These are phyloP conservation scores for Hydropsyche tenuis DNA, from an alignment of 1,140 invertebrate genomes.

Conservation along the genomic window DNA sequence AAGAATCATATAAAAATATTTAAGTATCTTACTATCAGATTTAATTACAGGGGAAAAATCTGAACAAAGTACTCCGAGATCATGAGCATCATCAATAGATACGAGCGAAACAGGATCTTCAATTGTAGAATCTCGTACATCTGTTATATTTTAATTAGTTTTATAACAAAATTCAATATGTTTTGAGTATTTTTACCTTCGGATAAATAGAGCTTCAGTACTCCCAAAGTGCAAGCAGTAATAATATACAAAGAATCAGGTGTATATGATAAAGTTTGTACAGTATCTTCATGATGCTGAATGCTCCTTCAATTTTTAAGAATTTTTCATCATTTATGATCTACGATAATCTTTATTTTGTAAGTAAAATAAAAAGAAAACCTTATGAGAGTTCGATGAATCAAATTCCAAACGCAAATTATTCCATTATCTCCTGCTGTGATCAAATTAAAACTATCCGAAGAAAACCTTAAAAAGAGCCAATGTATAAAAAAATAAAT, in stretches of 20 bases:
- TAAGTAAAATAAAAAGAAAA: conserved; percentile 46
- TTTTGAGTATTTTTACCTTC: conserved; percentile 47
- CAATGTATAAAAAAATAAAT: conserved; percentile 6
- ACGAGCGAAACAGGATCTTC: conserved; percentile 54
- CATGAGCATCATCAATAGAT: conserved; percentile 72
- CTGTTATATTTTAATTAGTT: conserved; percentile 41
- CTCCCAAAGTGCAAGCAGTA: conserved; percentile 71
- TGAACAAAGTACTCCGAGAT: conserved; percentile 73
- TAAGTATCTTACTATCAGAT: conserved; percentile 52
- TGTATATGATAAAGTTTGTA: conserved; percentile 69
- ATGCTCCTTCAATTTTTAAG: conserved; percentile 62
- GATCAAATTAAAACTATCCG: conserved; percentile 69
- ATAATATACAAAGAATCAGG: conserved; percentile 72
- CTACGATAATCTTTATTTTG: too few relatives aligned
- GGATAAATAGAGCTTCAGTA: conserved; percentile 71
- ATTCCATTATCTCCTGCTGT: conserved; percentile 79
- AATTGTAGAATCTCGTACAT: conserved; percentile 57
- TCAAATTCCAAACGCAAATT: conserved; percentile 76
- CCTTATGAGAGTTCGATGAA: conserved; percentile 68
- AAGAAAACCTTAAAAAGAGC: conserved; percentile 65
- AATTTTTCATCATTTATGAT: too few relatives aligned
- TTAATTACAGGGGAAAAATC: conserved; percentile 64
- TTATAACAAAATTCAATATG: neutral
- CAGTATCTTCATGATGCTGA: conserved; percentile 71
- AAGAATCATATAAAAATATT: conserved; percentile 20